Evolutionary conservation across 2,888 invertebrate genomes (phyloP), one percentile per base, ranked within the genome.

Genomic region (Mythimna lalbum): DNA sequence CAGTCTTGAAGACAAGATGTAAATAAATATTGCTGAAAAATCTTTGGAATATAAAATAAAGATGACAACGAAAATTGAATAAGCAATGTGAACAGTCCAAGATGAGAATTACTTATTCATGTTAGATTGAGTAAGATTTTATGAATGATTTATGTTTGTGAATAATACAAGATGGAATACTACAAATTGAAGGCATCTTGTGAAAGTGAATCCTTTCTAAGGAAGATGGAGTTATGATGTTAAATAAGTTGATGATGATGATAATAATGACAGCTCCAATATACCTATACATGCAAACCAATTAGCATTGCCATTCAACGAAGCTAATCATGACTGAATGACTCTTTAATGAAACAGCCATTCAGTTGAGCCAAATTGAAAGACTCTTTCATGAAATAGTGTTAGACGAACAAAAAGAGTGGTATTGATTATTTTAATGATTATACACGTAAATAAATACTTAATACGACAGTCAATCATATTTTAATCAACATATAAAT

Each of bases 31-130:
- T 17, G 23, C 10, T 39, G 3, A 31, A 23, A 17, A 21, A 50
- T 21, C 2, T 50, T 52, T 47, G 12, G 5, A 19, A 33, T 21
- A 23, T 27, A 9, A 49, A 56, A 62, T 49, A 23, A n/a, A 49
- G 23, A 43, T 10, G 6, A 56, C n/a, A 33, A 33, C n/a, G 56
- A 33, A 39, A 23, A 33, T 63, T 62, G 4, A 31, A 27, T 43
- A 49, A n/a, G n/a, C 31, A 62, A 43, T 56, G 47, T n/a, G n/a
- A 69, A 69, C 33, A 33, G 47, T 59, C 17, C n/a, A 69, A 53
- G 19, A 59, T 52, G 52, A 43, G n/a, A 39, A 69, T 69, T 43
- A 69, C n/a, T 59, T 47, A 69, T 69, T 69, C 43, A 59, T 59
- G 52, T 52, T 31, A 17, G 33, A 69, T 33, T 68, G 67, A 66